Conservation (phyloP, 2,797 vertebrate genomes). For the Poeciliopsis turneri region DNA sequence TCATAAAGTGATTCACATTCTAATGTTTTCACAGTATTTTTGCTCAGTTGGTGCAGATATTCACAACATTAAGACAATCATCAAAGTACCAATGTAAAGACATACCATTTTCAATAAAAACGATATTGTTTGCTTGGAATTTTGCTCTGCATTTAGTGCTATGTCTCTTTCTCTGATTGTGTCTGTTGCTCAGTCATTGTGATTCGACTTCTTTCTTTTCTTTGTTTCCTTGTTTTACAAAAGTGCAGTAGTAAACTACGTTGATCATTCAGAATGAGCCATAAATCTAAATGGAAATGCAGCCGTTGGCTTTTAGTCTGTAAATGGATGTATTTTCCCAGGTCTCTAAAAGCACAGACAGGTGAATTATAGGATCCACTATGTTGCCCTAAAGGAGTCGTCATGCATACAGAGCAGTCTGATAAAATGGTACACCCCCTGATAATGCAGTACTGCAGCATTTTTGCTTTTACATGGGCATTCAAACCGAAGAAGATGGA, state of each 20-base stretch:
- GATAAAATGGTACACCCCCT: constrained; percentile 40
- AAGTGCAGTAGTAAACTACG: constrained; percentile 67
- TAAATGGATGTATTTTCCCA: constrained; percentile 67
- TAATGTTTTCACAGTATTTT: not conserved
- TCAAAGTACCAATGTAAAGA: not conserved
- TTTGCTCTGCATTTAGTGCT: not conserved
- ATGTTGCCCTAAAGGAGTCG: constrained; percentile 33
- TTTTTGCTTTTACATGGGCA: constrained; percentile 32
- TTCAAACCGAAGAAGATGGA: constrained; percentile 7
- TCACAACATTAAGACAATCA: not conserved
- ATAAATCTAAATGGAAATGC: constrained; percentile 80
- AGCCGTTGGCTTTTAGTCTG: constrained; percentile 63
- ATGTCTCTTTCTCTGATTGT: not conserved
- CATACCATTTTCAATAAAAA: not conserved
- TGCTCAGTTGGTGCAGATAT: not conserved
- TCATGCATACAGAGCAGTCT: constrained; percentile 62
- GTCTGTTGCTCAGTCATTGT: not conserved
- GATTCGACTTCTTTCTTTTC: not conserved
- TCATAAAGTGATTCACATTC: not conserved
- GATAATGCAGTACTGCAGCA: constrained; percentile 49
- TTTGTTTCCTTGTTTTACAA: constrained; percentile 49
- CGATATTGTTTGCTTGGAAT: not conserved
- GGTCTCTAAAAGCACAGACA: constrained; percentile 71
- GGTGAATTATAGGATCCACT: constrained; percentile 71
- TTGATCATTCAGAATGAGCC: constrained; percentile 79